These are phyloP conservation scores for Akabosia matsudoensis DNA, from an alignment of 1,140 invertebrate genomes.

Conservation along the genomic window DNA sequence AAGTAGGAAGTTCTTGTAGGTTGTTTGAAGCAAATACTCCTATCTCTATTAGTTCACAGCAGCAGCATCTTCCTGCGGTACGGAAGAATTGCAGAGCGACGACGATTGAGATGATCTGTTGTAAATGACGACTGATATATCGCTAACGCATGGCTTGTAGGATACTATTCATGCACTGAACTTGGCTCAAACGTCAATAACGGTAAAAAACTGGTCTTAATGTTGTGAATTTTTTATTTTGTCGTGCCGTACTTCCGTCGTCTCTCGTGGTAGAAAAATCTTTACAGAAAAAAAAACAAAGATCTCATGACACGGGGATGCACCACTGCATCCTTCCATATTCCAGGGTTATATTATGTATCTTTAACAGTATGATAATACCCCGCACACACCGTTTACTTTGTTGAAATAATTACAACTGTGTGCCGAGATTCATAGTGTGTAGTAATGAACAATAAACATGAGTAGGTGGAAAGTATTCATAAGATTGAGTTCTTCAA, in stretches of 20 bases:
- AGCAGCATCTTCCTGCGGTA: not conserved
- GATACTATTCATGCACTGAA: not conserved
- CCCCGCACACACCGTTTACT: not conserved
- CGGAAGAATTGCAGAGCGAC: not conserved
- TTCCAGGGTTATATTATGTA: not conserved
- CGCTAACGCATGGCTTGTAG: not conserved
- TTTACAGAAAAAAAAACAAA: too few relatives aligned
- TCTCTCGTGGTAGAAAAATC: too few relatives aligned
- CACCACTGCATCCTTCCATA: too few relatives aligned
- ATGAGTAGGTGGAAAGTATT: conserved; percentile 4
- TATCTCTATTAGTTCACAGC: not conserved
- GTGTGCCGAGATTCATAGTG: not conserved
- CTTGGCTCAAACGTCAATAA: too few relatives aligned
- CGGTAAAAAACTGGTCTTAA: too few relatives aligned
- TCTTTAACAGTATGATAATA: not conserved
- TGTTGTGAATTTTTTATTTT: too few relatives aligned
- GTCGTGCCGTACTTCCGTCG: too few relatives aligned
- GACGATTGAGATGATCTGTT: not conserved
- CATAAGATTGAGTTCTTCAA: not conserved
- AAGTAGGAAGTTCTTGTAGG: not conserved
- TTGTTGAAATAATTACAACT: not conserved
- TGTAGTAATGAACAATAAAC: not conserved
- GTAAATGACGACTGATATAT: not conserved
- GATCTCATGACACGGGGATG: too few relatives aligned
- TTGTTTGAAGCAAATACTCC: not conserved